A percentile compares a stretch with the other conserved stretches of the same genome.
Conservation (phyloP, 2,888 invertebrate genomes). For the Julus scanicus region DNA sequence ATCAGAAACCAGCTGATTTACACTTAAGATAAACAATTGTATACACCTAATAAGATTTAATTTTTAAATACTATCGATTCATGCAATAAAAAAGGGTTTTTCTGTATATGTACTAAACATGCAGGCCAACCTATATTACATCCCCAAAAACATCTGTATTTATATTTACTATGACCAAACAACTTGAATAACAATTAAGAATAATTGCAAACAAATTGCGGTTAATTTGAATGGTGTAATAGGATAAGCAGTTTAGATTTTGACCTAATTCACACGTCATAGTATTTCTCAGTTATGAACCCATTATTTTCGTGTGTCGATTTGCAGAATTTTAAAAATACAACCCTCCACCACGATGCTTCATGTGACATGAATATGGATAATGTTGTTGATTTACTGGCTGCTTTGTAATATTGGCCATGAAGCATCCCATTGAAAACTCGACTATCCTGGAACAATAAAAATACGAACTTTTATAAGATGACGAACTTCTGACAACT, state of each 20-base stretch:
- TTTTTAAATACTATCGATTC: not conserved
- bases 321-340: slow-evolving; percentile 50
- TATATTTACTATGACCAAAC: not conserved
- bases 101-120: not conserved
- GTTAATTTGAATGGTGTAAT: not conserved
- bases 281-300: not conserved
- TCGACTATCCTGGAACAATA: slow-evolving; percentile 59
- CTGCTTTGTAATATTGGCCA: slow-evolving; percentile 71
- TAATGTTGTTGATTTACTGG: slow-evolving; percentile 64
- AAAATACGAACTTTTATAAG: not conserved
- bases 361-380: slow-evolving; percentile 54
- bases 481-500: not conserved
- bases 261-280: not conserved
- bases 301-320: not conserved
- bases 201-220: not conserved
- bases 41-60: not conserved
- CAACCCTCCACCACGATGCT: slow-evolving; percentile 55
- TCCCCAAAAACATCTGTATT: not conserved
- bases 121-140: not conserved
- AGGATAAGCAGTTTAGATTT: not conserved
- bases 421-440: slow-evolving; percentile 67
- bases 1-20: slow-evolving; percentile 41
- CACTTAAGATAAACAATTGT: not conserved
- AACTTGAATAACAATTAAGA: not conserved
- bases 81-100: not conserved